A percentile compares a stretch with the other conserved stretches of the same genome.
phyloP scores from a whole-genome alignment of 2,797 vertebrate species.

The Danionella dracula region DNA sequence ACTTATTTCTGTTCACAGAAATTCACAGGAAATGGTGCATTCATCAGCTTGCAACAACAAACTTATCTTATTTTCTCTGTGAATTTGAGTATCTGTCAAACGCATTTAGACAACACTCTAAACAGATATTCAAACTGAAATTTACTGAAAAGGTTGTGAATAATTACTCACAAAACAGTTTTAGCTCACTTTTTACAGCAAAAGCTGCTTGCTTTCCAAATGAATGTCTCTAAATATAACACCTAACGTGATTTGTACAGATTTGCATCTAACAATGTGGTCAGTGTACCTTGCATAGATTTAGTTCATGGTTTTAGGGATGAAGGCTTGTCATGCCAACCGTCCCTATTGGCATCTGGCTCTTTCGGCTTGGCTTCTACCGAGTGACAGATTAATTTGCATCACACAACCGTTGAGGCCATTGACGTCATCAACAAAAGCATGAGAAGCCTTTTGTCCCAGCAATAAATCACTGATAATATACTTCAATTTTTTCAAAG shows the following conservation, averaged over 20 bases:
- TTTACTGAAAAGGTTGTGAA: too few relatives aligned
- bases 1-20: not conserved
- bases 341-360: constrained; percentile 8
- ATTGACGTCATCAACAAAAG: not conserved
- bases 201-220: too few relatives aligned
- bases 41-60: not conserved
- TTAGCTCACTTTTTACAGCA: too few relatives aligned
- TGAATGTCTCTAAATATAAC: too few relatives aligned
- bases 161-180: too few relatives aligned
- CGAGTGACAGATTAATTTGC: constrained; percentile 12
- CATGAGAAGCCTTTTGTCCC: not conserved
- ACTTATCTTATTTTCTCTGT: not conserved
- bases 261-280: not conserved
- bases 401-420: not conserved
- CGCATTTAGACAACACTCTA: too few relatives aligned
- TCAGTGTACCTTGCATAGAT: not conserved
- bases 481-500: too few relatives aligned
- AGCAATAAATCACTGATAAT: too few relatives aligned
- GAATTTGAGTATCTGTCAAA: too few relatives aligned
- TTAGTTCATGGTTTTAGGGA: not conserved
- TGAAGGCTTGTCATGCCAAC: not conserved
- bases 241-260: not conserved
- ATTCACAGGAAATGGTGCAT: not conserved
- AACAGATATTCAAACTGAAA: too few relatives aligned
- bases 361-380: constrained; percentile 7